These are phyloP conservation scores for Rhynchomys soricoides DNA, from an alignment of 2,113 vertebrate genomes.

Conservation along the genomic window DNA sequence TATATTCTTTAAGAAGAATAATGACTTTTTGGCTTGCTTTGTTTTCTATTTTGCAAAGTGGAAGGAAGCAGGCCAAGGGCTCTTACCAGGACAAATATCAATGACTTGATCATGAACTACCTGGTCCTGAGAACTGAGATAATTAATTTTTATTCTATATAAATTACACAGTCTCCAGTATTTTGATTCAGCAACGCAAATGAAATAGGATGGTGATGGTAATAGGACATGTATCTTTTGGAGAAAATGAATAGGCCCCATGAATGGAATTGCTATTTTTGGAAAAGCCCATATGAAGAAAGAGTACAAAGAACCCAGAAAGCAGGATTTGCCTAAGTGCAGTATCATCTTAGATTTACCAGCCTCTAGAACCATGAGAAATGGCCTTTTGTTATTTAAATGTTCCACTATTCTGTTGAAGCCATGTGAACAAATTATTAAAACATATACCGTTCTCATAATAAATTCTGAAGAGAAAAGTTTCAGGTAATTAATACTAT, in stretches of 20 bases:
- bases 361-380: not conserved
- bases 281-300: not conserved
- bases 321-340: not conserved
- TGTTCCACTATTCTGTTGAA: not conserved
- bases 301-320: not conserved
- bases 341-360: not conserved
- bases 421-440: not conserved
- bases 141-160: not conserved
- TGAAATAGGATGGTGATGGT: not conserved
- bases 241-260: not conserved
- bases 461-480: not conserved
- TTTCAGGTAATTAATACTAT: not conserved
- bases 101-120: not conserved
- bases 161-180: not conserved
- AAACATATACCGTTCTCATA: not conserved
- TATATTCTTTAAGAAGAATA: too few species aligned
- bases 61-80: not conserved
- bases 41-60: not conserved
- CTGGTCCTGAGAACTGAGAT: not conserved
- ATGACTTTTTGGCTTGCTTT: not conserved
- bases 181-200: not conserved
- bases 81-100: not conserved
- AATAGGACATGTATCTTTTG: not conserved
- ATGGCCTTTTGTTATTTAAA: not conserved
- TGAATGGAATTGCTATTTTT: not conserved